These are phyloP conservation scores for Cyanoliseus patagonus DNA, from an alignment of 2,113 vertebrate genomes.

Conservation along the genomic window DNA sequence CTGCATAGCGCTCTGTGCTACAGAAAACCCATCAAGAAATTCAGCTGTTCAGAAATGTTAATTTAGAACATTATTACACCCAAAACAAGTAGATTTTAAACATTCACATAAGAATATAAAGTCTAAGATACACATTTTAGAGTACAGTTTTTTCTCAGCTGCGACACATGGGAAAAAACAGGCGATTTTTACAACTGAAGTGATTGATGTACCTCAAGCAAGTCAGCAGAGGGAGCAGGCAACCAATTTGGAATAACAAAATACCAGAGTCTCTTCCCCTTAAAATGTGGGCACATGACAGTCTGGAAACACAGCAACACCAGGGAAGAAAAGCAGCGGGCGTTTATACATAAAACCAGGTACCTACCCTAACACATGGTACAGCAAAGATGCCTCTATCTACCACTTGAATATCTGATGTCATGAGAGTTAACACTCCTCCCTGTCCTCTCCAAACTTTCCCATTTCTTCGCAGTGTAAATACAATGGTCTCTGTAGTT, in stretches of 20 bases:
- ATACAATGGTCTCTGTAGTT: not conserved
- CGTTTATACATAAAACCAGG: not conserved
- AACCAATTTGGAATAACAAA: not conserved
- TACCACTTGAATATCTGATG: not conserved
- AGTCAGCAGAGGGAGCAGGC: conserved; percentile 59
- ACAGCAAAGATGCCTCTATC: not conserved
- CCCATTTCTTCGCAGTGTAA: not conserved
- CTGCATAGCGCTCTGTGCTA: rapidly evolving
- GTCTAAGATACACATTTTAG: not conserved
- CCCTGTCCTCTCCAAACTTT: not conserved
- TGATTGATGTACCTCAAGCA: not conserved
- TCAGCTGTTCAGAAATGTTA: not conserved
- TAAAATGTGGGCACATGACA: not conserved
- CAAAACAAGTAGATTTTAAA: not conserved
- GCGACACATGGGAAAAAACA: not conserved
- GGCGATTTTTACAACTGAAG: not conserved
- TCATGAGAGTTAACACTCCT: not conserved
- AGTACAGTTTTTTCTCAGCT: not conserved
- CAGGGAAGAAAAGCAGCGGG: not conserved
- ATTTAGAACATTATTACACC: not conserved
- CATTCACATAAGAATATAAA: not conserved
- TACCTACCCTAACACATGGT: not conserved
- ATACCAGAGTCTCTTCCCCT: not conserved
- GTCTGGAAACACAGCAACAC: not conserved
- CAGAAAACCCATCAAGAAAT: not conserved